Conservation (phyloP, 2,888 invertebrate species). For the Macropis europaea region DNA sequence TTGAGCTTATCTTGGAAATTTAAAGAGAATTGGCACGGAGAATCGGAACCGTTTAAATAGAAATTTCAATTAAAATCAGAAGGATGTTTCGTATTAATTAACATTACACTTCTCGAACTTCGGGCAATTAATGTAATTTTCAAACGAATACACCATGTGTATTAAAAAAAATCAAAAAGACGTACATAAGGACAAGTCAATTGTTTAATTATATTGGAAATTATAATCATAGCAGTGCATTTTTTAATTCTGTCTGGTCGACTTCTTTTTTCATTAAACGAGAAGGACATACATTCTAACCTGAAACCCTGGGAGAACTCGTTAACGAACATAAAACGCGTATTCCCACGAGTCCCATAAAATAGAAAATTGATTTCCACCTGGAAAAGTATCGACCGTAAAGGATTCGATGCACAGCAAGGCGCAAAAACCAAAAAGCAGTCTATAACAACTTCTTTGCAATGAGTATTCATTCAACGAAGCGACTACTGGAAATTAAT, state of each 20-base stretch:
- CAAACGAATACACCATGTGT: too few relatives aligned
- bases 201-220: background rate
- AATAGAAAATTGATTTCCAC: conserved; percentile 23
- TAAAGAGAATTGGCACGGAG: background rate
- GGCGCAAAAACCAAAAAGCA: background rate
- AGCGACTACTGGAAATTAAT: background rate
- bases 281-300: background rate
- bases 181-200: too few relatives aligned
- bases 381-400: background rate
- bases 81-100: background rate
- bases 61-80: conserved; percentile 2
- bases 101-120: background rate
- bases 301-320: conserved; percentile 16
- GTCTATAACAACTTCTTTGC: background rate
- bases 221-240: background rate
- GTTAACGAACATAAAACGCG: conserved; percentile 25
- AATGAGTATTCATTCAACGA: background rate
- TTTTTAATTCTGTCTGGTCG: background rate
- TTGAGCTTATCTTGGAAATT: conserved; percentile 33
- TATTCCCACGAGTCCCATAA: conserved; percentile 4
- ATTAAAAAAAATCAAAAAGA: too few relatives aligned
- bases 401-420: too few relatives aligned
- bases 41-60: background rate
- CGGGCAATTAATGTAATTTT: background rate
- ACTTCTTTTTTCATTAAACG: background rate